Percentiles rank a stretch among this genome's conserved stretches.
phyloP scores from a whole-genome alignment of 2,113 vertebrate species.

The Cryptomyrus ogoouensis region DNA sequence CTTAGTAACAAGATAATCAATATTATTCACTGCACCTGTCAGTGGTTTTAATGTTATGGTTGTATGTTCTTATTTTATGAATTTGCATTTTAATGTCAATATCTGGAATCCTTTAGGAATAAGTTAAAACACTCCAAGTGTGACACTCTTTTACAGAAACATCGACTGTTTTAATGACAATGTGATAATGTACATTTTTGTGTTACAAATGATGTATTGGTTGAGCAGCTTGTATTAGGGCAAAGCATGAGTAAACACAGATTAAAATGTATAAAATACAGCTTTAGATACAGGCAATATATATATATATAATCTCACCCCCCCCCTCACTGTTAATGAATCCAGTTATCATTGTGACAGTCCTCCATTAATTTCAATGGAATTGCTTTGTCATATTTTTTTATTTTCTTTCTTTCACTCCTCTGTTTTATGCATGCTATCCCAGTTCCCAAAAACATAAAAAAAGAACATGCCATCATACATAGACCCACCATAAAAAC shows the following conservation, averaged over 20 bases:
- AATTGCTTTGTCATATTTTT: slow-evolving; percentile 39
- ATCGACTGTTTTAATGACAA: not conserved
- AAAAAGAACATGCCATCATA: slow-evolving; percentile 44
- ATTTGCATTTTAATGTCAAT: not conserved
- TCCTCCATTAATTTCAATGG: slow-evolving; percentile 50
- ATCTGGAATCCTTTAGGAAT: not conserved
- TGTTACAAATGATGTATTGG: not conserved
- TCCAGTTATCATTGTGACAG: slow-evolving; percentile 47
- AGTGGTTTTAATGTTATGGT: not conserved
- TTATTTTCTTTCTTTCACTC: slow-evolving; percentile 14
- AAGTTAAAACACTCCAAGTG: not conserved
- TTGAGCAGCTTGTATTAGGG: not conserved
- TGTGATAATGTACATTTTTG: not conserved
- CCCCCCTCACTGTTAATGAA: not conserved
- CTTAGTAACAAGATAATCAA: not conserved
- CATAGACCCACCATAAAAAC: slow-evolving; percentile 44
- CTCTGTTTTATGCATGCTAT: slow-evolving; percentile 47
- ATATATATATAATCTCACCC: not conserved
- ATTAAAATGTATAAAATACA: not conserved
- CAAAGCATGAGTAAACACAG: not conserved
- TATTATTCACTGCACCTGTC: not conserved
- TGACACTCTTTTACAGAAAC: not conserved
- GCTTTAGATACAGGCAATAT: not conserved
- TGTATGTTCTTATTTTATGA: not conserved
- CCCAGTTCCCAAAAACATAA: slow-evolving; percentile 41